Evolutionary conservation across 2,113 vertebrate species (phyloP), one percentile per base, ranked within the genome.

Genomic region (Oreochromis spilurus): DNA sequence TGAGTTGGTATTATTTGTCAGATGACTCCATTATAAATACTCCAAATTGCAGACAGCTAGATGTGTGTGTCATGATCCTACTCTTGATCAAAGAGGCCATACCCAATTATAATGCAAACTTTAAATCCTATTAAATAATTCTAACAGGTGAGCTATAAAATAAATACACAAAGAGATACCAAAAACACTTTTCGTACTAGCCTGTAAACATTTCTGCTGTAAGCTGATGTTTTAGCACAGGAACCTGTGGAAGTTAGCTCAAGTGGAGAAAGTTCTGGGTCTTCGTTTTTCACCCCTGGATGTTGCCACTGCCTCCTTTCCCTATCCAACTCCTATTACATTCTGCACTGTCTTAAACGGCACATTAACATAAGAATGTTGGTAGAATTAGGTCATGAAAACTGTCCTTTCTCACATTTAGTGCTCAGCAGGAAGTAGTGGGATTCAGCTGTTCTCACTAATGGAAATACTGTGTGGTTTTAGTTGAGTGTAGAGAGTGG

Each of bases 161-260:
- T 70, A 24, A 43, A 9, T 43, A 7, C 34, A n/a, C 60, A 65
- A 38, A 38, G 60, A 65, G 60, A 65, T n/a, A 34, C 60, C 12
- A 65, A 65, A 1, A 4, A 36, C 58, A 62, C 58, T 62, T 36
- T 62, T 9, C 0, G 5, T 62, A n/a, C 17, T 0, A 4, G 60
- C 31, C 60, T 43, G n/a, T 4, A 43, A 72, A 72, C 13, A 72
- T 2, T 6, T 43, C 21, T 19, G 58, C 16, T n/a, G 19, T 53
- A 19, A 60, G 16, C 31, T 72, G 38, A 45, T 45, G 8, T 48
- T 48, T 72, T 4, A 72, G 24, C 7, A 60, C 8, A 8, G 14
- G 7, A 34, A 5, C 0, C 24, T 19, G 9, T 75, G 21, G 40
- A 1, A 5, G 14, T 75, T 48, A 3, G 43, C 67, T 29, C 67